Evolutionary conservation across 2,888 invertebrate species (phyloP), one percentile per base, ranked within the genome.

Genomic region (Drosophila nigritarsus): DNA sequence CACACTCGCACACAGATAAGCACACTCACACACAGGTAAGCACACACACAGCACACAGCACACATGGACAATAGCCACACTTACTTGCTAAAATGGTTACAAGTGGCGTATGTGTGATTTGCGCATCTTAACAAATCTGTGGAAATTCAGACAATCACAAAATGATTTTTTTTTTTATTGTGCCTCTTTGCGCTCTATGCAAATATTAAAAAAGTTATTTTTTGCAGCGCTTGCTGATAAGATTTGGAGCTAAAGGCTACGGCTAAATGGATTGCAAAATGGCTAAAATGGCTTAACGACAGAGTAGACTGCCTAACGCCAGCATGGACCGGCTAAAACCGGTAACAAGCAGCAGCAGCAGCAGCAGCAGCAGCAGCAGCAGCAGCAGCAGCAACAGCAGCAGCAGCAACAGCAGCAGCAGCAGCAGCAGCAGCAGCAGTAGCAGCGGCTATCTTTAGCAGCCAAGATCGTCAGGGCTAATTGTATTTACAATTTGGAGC

Each of bases 41-140:
- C 30, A 36, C 34, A 30, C 50, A 36, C 30, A 51, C 30, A 34
- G 32, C 51, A 50, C 30, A 53, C 15, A 30, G 32, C 51, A 50
- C 30, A 53, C 15, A 30, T n/a, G n/a, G 20, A 9, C 30, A 40
- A 55, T 34, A 54, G 40, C 45, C 29, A 6, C 36, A 59, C 32
- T 49, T 50, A 62, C 34, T 82, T 80, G 85, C 84, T 88, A 88
- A 85, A 88, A 85, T 64, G 75, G 84, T 80, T 72, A 63, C 64
- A 83, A 24, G 65, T 59, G 77, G 87, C 84, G 87, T 87, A 88
- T 88, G 51, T 77, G 84, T 83, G 53, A 85, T 86, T 30, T 83
- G 85, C 76, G 83, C 79, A 56, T 83, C 86, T 85, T 85, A 81
- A 78, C 84, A 87, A 87, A 65, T 64, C 71, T 67, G 67, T 85